phyloP scores from a whole-genome alignment of 2,113 vertebrate genomes.

The Thinocorus orbignyianus region DNA sequence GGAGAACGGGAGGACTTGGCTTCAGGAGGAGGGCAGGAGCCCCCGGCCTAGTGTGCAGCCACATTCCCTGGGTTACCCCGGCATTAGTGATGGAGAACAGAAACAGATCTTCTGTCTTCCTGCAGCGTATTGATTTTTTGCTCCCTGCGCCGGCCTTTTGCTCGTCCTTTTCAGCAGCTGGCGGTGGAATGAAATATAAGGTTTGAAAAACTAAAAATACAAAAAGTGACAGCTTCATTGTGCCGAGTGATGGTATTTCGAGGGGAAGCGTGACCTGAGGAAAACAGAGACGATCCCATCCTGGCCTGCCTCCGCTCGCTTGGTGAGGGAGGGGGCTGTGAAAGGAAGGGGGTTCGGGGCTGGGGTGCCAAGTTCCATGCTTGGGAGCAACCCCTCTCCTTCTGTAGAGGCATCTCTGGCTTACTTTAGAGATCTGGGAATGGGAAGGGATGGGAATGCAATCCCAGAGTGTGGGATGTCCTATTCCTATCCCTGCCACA shows the following conservation, averaged over 20 bases:
- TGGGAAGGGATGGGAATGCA: not conserved
- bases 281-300: not conserved
- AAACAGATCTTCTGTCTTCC: constrained; percentile 61
- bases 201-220: constrained; percentile 76
- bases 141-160: constrained; percentile 67
- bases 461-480: not conserved
- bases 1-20: not conserved
- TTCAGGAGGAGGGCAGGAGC: not conserved
- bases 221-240: constrained; percentile 71
- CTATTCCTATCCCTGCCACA: not conserved
- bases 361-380: fast-evolving
- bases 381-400: fast-evolving
- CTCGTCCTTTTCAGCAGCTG: constrained; percentile 67
- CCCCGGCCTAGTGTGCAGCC: not conserved
- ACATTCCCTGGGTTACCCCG: not conserved
- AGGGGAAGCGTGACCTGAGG: constrained; percentile 40
- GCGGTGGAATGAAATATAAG: constrained; percentile 66
- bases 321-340: not conserved
- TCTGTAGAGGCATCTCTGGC: not conserved
- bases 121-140: constrained; percentile 75
- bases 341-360: not conserved
- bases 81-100: constrained; percentile 47
- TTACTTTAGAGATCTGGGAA: not conserved
- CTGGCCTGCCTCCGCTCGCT: not conserved
- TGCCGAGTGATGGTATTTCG: constrained; percentile 43